Evolutionary conservation across 2,113 vertebrate species (phyloP), one percentile per base, ranked within the genome.

Genomic region (Telmatochromis sp.): DNA sequence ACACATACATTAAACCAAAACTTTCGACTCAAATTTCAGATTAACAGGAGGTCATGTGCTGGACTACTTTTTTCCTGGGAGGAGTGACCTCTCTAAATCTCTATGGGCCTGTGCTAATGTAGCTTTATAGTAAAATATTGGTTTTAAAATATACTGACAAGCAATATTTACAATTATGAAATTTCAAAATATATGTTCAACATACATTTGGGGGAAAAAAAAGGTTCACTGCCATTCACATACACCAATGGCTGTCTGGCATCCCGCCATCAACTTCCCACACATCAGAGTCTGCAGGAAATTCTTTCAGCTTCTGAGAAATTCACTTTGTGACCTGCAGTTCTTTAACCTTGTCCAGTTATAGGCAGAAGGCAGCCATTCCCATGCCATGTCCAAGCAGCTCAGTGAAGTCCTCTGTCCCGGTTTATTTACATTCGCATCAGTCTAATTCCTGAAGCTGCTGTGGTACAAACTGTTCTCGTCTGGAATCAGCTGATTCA

Each of bases 221-320:
- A 37, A 37, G 19, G 26, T 79, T 26, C 9, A 6, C 45, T 51
- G 26, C 51, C 23, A 45, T 11, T 78, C 17, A 60, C 8, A 19
- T 14, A 40, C 40, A 17, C 5, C 31, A 28, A 37, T 19, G 23
- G 13, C 63, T 54, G 68, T 19, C 26, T 86, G 91, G 85, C 89
- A 17, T 80, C 42, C 53, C 9, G 57, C 92, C 90, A 81, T 11
- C 49, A 17, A 51, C 60, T 63, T 86, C 83, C 87, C 84, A 88
- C 88, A 84, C 80, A 42, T 68, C 19, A 42, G 42, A 31, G 26
- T 83, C 63, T 80, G 60, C 57, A 53, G 93, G 86, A 92, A 91
- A 93, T 89, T 93, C 86, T 91, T 92, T 83, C 35, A 63, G 82
- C 87, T 80, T 92, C 87, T 91, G 91, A 93, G 89, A 89, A 94